Evolutionary conservation across 2,888 invertebrate genomes (phyloP), one percentile per base, ranked within the genome.

Genomic region (Osmoderma eremita): DNA sequence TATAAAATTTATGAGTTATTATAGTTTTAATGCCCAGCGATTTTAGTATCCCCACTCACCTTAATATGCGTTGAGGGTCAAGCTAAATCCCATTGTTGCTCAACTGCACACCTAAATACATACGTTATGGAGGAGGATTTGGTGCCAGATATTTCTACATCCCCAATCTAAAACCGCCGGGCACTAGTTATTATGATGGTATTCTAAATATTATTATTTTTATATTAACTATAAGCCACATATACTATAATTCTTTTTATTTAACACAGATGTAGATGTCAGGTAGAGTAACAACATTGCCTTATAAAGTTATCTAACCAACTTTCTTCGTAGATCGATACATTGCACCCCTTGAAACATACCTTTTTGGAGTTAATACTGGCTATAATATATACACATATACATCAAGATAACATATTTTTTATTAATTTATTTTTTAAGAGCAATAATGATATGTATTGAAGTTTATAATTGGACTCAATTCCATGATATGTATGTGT

Each of bases 401-500:
- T 67, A 67, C 63, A 63, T 67, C 49, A 42, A 53, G 63, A 64
- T 64, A 53, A 51, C 24, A 51, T 24, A 1, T 45, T 13, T 62
- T 42, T 24, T 48, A 12, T 36, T 24, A 6, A 38, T 18, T 13
- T 30, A 24, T 50, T 22, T 49, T 41, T 56, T 42, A 58, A 20
- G 62, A 67, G 48, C 67, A 67, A 67, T 66, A 63, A 39, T 71
- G 67, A 70, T 71, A 66, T 68, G 69, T 63, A 65, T 67, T 61
- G 17, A 39, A 53, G 36, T 63, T 30, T 49, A 62, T 64, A 56
- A 54, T 73, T 73, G 75, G 73, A 75, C 72, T 72, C 71, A 73
- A 72, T 71, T 73, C 72, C 71, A 67, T 70, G 75, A 76, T 76
- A 76, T 75, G 75, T 74, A 70, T 72, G 63, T 61, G 70, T 68